Base-by-base conservation (phyloP, 2,113 vertebrate genomes). In the Pachypanchax playfairii region DNA sequence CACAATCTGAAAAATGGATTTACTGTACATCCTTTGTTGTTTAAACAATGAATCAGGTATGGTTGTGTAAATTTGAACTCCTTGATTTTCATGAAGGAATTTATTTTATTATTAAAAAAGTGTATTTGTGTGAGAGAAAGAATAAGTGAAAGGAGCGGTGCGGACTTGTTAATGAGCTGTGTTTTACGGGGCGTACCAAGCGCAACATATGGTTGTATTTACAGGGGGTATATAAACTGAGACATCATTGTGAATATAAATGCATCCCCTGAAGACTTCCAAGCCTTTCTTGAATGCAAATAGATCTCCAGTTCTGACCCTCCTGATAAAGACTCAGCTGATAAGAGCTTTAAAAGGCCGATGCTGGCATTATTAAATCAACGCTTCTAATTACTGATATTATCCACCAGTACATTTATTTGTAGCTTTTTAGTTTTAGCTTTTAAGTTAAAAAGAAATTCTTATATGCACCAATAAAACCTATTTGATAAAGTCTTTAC, bases 121-220 rank as follows among this genome's bases (percentile, higher is more conserved):
- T 36, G 21, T 53, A 21, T 56, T 8, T 35, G 17, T 57, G 64
- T 20, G 31, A 41, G 41, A 17, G 35, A 35, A 15, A 18, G 44
- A 58, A 52, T 43, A 20, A 18, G 58, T 14, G 18, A 13, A 13
- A 52, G 57, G 41, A 13, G 11, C 50, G n/a, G 47, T 50, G 58
- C 3, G 52, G 21, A 66, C 49, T 43, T 79, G 82, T 80, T 83
- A 84, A 86, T 48, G 69, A 84, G 81, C 65, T 77, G n/a, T 85
- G 74, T 85, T 88, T 86, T 86, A 85, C 58, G 47, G 85, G 80
- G 47, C 75, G 75, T 77, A 78, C 80, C 74, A 75, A 53, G 80
- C 14, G 55, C 84, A 88, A 80, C 86, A 90, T 90, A 86, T 87
- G 88, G 86, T 85, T 86, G 86, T 83, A 85, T 90, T 90, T 88